Evolutionary conservation across 2,113 vertebrate species (phyloP).

Genomic region (Gambusia holbrooki): DNA sequence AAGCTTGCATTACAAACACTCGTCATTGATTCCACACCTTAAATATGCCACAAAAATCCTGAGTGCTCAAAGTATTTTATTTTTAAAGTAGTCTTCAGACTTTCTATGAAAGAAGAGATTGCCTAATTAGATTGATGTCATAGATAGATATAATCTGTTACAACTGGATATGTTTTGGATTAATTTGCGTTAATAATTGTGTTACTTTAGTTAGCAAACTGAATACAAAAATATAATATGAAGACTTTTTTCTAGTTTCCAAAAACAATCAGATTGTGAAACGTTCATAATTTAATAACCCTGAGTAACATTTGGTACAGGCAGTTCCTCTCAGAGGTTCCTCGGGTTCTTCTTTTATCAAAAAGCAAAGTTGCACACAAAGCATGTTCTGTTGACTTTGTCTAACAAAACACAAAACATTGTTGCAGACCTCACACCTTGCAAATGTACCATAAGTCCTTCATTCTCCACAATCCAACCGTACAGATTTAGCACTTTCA

Average conservation of each 20-base stretch:
- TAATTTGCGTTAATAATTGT: no score
- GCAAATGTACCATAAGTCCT: neutral
- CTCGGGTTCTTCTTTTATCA: neutral
- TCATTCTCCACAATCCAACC: constrained; percentile 2
- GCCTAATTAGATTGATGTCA: neutral
- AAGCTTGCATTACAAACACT: constrained; percentile 23
- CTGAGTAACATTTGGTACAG: constrained; percentile 35
- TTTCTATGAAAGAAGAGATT: neutral
- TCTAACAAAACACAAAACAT: neutral
- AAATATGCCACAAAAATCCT: constrained; percentile 11
- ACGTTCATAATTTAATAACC: neutral
- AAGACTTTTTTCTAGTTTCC: neutral
- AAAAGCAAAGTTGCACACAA: neutral
- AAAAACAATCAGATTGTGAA: neutral
- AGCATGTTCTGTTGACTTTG: neutral
- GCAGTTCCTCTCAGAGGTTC: neutral
- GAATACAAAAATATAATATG: constrained; percentile 1
- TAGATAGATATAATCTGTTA: neutral
- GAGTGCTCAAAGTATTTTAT: neutral
- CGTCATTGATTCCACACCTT: constrained; percentile 11
- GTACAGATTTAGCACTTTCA: neutral
- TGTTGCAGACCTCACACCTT: neutral
- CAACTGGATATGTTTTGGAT: no score
- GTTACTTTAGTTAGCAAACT: neutral
- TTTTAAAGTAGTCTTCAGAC: neutral